Evolutionary conservation across 1,140 invertebrate genomes (phyloP), one percentile per base, ranked within the genome.

Genomic region (Drosophila sproati): DNA sequence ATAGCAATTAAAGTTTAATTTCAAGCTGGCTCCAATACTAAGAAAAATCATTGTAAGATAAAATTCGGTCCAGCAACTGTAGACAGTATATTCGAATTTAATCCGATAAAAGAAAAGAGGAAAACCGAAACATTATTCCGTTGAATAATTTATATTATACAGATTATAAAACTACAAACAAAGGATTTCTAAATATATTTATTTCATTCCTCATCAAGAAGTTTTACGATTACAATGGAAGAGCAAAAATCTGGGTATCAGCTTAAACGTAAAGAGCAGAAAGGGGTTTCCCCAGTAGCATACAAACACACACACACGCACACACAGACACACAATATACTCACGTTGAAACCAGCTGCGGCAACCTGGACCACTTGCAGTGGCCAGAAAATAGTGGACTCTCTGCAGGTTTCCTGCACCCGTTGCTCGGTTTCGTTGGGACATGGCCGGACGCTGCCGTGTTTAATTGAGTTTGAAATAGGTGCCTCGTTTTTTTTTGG

Each of bases 391-490:
- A 29, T 37, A n/a, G 12, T 8, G 29, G 12, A 34, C 31, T 10
- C 39, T 35, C 34, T 8, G 0, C 39, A 41, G 8, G 2, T 10
- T 50, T 20, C 3, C 12, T 7, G 5, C 7, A 29, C 29, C 10
- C 10, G 4, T 37, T n/a, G 28, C 20, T 7, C 12, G 28, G 52
- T 61, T 43, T 69, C 37, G 37, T 29, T 45, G 48, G 66, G 66
- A 64, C 50, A 20, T 43, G 56, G 35, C 41, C 45, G 63, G 81
- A 57, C 51, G 59, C 51, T 80, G 72, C 70, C 80, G 83, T 88
- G 83, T 83, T 88, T 88, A 88, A 88, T 88, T 88, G 83, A 88
- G 83, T 88, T 88, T 88, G 85, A 88, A 88, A 89, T 89, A 83
- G 85, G 80, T 88, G 85, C 63, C 10, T 43, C 39, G 3, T 4